Evolutionary conservation across 2,888 invertebrate genomes (phyloP).

Genomic region (Anoncus sp.): DNA sequence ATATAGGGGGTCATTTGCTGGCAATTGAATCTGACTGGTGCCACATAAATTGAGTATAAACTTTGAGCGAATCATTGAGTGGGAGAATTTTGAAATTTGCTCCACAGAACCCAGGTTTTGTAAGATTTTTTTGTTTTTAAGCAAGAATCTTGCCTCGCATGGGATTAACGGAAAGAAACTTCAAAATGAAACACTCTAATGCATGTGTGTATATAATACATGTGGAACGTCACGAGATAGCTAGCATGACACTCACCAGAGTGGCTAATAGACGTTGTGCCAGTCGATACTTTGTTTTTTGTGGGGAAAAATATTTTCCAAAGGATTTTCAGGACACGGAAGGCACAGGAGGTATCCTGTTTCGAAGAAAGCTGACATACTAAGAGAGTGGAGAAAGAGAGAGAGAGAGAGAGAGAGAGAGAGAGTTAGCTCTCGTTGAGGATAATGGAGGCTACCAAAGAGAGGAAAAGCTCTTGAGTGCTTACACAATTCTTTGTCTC

Average conservation of each 20-base stretch:
- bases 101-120: too few species aligned
- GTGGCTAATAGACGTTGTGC: conserved; percentile 17
- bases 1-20: too few species aligned
- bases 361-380: not conserved
- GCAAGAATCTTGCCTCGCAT: too few species aligned
- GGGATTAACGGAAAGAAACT: too few species aligned
- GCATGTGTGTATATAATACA: not conserved
- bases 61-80: too few species aligned
- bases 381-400: not conserved
- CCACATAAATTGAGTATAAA: not conserved
- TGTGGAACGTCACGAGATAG: not conserved
- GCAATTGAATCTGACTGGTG: too few species aligned
- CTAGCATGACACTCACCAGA: not conserved
- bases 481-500: conserved; percentile 36
- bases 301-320: conserved; percentile 29
- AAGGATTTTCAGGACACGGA: conserved; percentile 7
- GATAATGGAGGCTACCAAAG: conserved; percentile 32
- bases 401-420: not conserved
- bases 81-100: too few species aligned
- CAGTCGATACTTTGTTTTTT: conserved; percentile 31
- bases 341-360: not conserved
- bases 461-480: conserved; percentile 30
- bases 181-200: not conserved
- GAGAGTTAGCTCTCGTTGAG: not conserved
- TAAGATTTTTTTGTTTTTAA: too few species aligned